Evolutionary conservation across 2,797 vertebrate genomes (phyloP).

Genomic region (Channallabes apus): DNA sequence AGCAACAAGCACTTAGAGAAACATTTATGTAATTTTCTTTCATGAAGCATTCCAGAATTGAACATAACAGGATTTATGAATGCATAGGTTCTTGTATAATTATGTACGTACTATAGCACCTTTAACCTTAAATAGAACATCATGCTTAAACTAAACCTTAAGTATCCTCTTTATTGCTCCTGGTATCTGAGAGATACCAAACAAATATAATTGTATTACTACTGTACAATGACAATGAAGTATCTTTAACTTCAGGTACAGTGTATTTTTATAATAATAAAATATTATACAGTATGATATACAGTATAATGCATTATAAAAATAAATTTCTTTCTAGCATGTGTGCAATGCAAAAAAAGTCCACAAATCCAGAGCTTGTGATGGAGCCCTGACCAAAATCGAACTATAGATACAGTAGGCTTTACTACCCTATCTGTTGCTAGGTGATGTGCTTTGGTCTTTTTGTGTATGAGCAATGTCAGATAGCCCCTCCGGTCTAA

Average conservation of each 20-base stretch:
- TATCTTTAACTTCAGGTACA: too few relatives aligned
- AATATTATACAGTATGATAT: background rate
- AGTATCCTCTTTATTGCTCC: too few relatives aligned
- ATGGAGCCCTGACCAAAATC: background rate
- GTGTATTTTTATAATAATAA: background rate
- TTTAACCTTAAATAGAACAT: too few relatives aligned
- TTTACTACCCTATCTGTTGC: background rate
- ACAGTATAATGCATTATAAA: background rate
- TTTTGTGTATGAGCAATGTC: background rate
- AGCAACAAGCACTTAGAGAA: background rate
- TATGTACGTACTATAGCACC: background rate
- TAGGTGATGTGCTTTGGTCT: conserved; percentile 4
- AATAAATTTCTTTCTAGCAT: too few relatives aligned
- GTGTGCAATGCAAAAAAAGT: background rate
- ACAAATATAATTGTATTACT: too few relatives aligned
- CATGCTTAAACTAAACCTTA: too few relatives aligned
- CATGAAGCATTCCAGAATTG: background rate
- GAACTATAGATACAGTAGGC: background rate
- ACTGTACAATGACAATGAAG: too few relatives aligned
- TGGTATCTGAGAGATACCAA: too few relatives aligned
- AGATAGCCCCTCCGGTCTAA: background rate
- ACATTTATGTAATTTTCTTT: background rate
- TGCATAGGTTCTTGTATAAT: background rate
- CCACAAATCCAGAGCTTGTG: background rate
- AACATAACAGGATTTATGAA: background rate